phyloP scores from a whole-genome alignment of 2,113 vertebrate species.

The Oxygymnocypris stewartii region DNA sequence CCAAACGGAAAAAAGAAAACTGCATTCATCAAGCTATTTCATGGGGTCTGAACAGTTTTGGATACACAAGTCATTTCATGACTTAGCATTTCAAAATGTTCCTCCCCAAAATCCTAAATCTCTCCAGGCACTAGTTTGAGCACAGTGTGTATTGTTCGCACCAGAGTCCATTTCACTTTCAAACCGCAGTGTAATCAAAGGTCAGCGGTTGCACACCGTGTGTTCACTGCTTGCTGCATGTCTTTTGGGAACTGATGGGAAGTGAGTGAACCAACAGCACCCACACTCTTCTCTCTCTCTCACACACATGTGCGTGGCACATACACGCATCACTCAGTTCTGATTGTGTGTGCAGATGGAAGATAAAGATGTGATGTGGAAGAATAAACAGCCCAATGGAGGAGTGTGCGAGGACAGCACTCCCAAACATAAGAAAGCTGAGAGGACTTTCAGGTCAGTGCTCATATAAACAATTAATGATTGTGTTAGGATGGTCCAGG shows the following conservation, averaged over 20 bases:
- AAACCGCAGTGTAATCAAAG: constrained; percentile 25
- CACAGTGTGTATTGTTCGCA: constrained; percentile 58
- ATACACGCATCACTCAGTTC: constrained; percentile 27
- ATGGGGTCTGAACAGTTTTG: constrained; percentile 1
- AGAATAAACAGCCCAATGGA: constrained; percentile 86
- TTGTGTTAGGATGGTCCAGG: constrained; percentile 32
- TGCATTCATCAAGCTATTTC: not conserved
- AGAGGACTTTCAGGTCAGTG: constrained; percentile 85
- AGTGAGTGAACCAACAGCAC: constrained; percentile 14
- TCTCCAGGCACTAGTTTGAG: constrained; percentile 62
- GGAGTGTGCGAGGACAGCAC: constrained; percentile 77
- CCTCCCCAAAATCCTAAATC: constrained; percentile 63
- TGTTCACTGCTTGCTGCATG: constrained; percentile 41
- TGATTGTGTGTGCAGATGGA: constrained; percentile 72
- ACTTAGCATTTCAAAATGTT: not conserved
- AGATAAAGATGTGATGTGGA: constrained; percentile 74
- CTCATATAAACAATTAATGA: constrained; percentile 36
- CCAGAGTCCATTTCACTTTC: constrained; percentile 3
- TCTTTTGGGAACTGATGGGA: not conserved
- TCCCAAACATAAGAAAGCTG: constrained; percentile 84
- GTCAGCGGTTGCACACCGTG: constrained; percentile 51
- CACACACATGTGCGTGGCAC: not conserved
- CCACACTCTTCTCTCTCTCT: not conserved
- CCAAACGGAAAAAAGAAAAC: not conserved
- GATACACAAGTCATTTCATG: not conserved